phyloP scores from a whole-genome alignment of 2,888 invertebrate genomes.

The Crossocerus cetratus region DNA sequence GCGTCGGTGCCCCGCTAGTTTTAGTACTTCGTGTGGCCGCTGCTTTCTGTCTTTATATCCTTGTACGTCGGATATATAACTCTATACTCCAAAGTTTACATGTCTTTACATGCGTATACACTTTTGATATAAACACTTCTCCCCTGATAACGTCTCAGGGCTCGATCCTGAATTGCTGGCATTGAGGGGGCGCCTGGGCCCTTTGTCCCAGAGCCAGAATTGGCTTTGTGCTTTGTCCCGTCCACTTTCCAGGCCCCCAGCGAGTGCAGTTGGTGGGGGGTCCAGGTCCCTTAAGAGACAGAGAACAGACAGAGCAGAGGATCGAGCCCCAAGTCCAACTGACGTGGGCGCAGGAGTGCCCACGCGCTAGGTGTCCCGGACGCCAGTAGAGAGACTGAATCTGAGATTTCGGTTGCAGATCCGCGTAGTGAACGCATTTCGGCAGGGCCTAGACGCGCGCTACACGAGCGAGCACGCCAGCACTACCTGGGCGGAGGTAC shows the following conservation, averaged over 20 bases:
- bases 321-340: not conserved
- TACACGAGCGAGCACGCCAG: conserved; percentile 88
- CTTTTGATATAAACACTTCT: not conserved
- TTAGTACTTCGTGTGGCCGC: conserved; percentile 58
- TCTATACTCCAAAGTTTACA: conserved; percentile 7
- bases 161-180: not conserved
- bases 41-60: conserved; percentile 55
- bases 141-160: not conserved
- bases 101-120: conserved; percentile 9
- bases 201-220: too few relatives aligned
- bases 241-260: too few relatives aligned
- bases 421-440: conserved; percentile 99
- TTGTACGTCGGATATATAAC: conserved; percentile 1
- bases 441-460: conserved; percentile 90
- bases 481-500: conserved; percentile 94
- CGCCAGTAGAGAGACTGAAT: conserved; percentile 18
- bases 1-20: conserved; percentile 53
- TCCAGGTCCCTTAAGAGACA: not conserved
- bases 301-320: conserved; percentile 1
- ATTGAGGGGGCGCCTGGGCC: too few relatives aligned
- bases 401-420: conserved; percentile 85
- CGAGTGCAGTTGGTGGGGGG: too few relatives aligned
- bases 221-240: too few relatives aligned
- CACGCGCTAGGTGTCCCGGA: not conserved
- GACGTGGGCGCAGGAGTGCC: not conserved